phyloP scores from a whole-genome alignment of 1,140 invertebrate genomes.

The Drosophila nannoptera region DNA sequence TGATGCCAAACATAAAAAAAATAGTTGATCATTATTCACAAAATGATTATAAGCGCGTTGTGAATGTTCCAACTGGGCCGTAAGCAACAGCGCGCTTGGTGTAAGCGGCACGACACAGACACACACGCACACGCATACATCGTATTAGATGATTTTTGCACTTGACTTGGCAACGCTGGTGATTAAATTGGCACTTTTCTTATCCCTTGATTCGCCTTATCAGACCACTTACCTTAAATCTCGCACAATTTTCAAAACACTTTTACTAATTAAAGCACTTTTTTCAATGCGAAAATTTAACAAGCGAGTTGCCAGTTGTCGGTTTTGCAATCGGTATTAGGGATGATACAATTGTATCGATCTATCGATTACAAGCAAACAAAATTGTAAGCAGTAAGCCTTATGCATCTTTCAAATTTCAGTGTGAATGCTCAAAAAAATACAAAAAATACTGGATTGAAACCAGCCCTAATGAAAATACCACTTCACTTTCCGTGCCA shows the following conservation, averaged over 20 bases:
- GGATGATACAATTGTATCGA: slow-evolving; percentile 31
- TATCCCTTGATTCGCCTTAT: slow-evolving; percentile 17
- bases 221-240: slow-evolving; percentile 47
- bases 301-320: slow-evolving; percentile 48
- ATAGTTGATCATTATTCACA: background rate
- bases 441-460: background rate
- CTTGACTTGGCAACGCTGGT: slow-evolving; percentile 21
- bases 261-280: slow-evolving; percentile 55
- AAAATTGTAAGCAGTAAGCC: slow-evolving; percentile 6
- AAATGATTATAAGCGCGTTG: slow-evolving; percentile 11
- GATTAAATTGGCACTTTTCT: slow-evolving; percentile 17
- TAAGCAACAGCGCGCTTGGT: slow-evolving; percentile 49
- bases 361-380: slow-evolving; percentile 24
- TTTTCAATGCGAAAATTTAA: slow-evolving; percentile 53
- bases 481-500: background rate
- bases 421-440: slow-evolving; percentile 13
- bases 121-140: slow-evolving; percentile 34
- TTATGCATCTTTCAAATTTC: background rate
- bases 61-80: slow-evolving; percentile 41
- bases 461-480: background rate
- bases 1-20: background rate
- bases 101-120: slow-evolving; percentile 49
- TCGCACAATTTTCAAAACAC: slow-evolving; percentile 52
- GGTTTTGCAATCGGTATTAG: slow-evolving; percentile 48
- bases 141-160: slow-evolving; percentile 48